These are phyloP conservation scores for Spicauda simplicius DNA, from an alignment of 2,888 invertebrate genomes.

Conservation along the genomic window DNA sequence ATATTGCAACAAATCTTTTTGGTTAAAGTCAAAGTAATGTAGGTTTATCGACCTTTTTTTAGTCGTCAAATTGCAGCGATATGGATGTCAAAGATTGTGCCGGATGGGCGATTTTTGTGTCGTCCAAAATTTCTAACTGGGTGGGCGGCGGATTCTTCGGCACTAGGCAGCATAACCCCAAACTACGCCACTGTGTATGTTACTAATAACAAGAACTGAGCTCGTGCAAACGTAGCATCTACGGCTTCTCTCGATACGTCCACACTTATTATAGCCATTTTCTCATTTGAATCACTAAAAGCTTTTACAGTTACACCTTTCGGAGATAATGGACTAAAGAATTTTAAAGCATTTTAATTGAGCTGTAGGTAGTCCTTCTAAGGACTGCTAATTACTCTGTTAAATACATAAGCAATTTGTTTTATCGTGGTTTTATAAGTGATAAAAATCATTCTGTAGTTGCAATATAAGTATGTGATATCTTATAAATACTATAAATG, in stretches of 20 bases:
- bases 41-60: too few species aligned
- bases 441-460: slow-evolving; percentile 10
- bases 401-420: not conserved
- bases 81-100: too few species aligned
- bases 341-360: slow-evolving; percentile 15
- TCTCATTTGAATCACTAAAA: slow-evolving; percentile 17
- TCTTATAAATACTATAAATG: too few species aligned
- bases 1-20: too few species aligned
- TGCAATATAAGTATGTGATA: too few species aligned
- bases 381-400: slow-evolving; percentile 10
- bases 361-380: not conserved
- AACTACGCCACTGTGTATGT: too few species aligned
- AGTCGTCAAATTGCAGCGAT: too few species aligned
- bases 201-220: not conserved
- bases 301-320: slow-evolving; percentile 26
- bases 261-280: not conserved
- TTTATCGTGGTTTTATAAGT: slow-evolving; percentile 8
- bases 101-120: too few species aligned
- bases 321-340: slow-evolving; percentile 4
- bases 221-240: not conserved
- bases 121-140: too few species aligned
- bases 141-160: too few species aligned
- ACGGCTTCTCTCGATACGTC: not conserved
- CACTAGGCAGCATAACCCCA: too few species aligned
- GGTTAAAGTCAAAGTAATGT: too few species aligned